These are phyloP conservation scores for Pandemis heparana DNA, from an alignment of 2,888 invertebrate species.

Conservation along the genomic window DNA sequence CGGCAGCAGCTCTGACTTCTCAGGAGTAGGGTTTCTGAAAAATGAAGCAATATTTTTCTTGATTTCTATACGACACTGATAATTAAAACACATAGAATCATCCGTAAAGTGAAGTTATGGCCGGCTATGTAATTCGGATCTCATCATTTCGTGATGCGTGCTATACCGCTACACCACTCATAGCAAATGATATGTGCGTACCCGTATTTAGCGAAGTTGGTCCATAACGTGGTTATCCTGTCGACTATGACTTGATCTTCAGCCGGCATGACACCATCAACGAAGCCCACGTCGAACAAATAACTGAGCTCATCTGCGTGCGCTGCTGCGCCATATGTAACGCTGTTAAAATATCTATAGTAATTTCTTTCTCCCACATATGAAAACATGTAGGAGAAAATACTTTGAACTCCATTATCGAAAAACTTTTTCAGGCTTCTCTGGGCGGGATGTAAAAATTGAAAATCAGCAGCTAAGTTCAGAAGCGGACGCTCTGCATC, in stretches of 20 bases:
- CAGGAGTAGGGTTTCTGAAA: background rate
- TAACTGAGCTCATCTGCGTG: conserved; percentile 68
- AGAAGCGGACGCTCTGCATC: conserved; percentile 50
- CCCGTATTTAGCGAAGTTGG: conserved; percentile 72
- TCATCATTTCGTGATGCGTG: too few relatives aligned
- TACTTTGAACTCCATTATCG: conserved; percentile 49
- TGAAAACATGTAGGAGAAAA: conserved; percentile 67
- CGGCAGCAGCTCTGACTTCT: conserved; percentile 18
- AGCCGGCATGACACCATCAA: conserved; percentile 45
- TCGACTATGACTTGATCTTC: conserved; percentile 62
- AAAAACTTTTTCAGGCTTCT: conserved; percentile 58
- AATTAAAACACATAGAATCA: too few relatives aligned
- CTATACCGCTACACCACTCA: too few relatives aligned
- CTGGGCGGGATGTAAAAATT: conserved; percentile 58
- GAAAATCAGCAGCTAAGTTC: conserved; percentile 63
- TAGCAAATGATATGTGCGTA: conserved; percentile 40
- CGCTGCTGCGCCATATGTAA: conserved; percentile 48
- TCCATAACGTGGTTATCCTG: conserved; percentile 70
- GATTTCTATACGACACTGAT: too few relatives aligned
- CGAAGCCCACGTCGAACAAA: conserved; percentile 54
- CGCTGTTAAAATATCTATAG: conserved; percentile 25
- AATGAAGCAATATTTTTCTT: background rate
- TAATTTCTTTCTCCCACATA: conserved; percentile 55
- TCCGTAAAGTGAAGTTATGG: too few relatives aligned
- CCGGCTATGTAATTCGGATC: too few relatives aligned